Evolutionary conservation across 64 coral and sea anemone genomes (phyloP).

Genomic region (Hydrozoanthus tunicans): DNA sequence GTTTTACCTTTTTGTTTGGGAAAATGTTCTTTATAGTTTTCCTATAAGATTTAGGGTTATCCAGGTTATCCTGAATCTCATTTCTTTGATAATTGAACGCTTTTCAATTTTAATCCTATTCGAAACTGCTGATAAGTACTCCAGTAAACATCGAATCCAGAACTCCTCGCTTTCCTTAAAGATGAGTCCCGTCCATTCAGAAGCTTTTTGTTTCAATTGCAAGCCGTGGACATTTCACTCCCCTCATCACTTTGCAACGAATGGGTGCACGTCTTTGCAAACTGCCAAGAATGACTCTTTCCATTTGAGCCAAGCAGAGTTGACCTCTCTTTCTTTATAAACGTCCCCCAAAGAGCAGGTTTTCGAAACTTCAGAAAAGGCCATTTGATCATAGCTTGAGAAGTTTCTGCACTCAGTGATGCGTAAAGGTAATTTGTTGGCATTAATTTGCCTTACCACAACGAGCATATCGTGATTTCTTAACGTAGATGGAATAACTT

Average conservation of each 20-base stretch:
- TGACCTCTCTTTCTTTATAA: too few species aligned
- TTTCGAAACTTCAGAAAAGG: not conserved
- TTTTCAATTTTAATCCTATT: too few species aligned
- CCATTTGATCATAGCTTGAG: not conserved
- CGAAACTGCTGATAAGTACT: too few species aligned
- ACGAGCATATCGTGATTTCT: conserved; percentile 43
- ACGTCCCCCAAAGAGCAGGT: not conserved
- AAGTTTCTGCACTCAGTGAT: not conserved
- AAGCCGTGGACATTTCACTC: not conserved
- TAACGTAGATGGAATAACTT: conserved; percentile 40
- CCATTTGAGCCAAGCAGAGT: not conserved
- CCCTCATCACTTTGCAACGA: not conserved
- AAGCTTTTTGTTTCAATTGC: not conserved
- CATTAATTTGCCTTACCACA: conserved; percentile 44
- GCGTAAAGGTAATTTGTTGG: conserved; percentile 16
- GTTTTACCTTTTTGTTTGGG: conserved; percentile 23
- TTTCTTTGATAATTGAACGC: too few species aligned
- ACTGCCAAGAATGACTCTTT: not conserved
- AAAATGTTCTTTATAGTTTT: conserved; percentile 17
- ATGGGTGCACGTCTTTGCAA: not conserved
- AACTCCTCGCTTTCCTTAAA: too few species aligned
- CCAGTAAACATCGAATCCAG: too few species aligned
- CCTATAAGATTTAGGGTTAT: not conserved
- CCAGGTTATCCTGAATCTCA: not conserved
- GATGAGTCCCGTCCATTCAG: not conserved